These are phyloP conservation scores for Anoplius nigerrimus DNA, from an alignment of 2,888 invertebrate species.

Conservation along the genomic window DNA sequence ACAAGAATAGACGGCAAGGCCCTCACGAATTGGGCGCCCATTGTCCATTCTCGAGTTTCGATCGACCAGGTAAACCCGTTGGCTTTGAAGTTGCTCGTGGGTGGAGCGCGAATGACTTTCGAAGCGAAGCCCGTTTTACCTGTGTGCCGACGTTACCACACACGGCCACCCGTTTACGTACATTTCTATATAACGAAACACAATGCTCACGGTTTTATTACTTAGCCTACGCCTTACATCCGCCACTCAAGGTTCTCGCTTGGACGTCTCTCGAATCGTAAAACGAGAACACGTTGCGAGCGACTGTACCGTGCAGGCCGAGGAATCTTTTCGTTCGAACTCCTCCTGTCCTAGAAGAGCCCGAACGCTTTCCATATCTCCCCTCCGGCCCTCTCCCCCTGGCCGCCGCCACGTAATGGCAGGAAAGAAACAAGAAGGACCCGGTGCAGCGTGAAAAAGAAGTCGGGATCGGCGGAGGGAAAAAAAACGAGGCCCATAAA, in stretches of 20 bases:
- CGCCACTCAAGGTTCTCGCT: slow-evolving; percentile 38
- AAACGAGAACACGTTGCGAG: slow-evolving; percentile 13
- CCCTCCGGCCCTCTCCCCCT: not conserved
- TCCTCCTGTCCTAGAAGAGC: too few species aligned
- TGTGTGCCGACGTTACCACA: slow-evolving; percentile 9
- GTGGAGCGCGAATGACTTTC: slow-evolving; percentile 23
- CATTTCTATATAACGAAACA: slow-evolving; percentile 10
- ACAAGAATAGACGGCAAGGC: too few species aligned
- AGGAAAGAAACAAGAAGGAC: slow-evolving; percentile 1
- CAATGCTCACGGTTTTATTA: slow-evolving; percentile 34
- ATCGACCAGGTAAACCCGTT: slow-evolving; percentile 36
- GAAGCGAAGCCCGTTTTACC: slow-evolving; percentile 2
- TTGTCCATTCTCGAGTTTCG: slow-evolving; percentile 16
- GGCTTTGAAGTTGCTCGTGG: slow-evolving; percentile 26
- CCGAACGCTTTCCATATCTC: not conserved
- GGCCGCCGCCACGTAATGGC: not conserved
- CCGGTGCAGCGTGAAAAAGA: not conserved
- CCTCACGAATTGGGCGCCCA: slow-evolving; percentile 8
- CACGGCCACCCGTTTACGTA: slow-evolving; percentile 27
- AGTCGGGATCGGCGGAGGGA: not conserved
- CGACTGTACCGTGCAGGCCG: not conserved
- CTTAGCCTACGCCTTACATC: slow-evolving; percentile 35
- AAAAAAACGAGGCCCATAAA: slow-evolving; percentile 29
- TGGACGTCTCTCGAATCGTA: slow-evolving; percentile 34
- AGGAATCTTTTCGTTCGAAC: too few species aligned